Conservation (phyloP, 2,113 vertebrate genomes). For the Silurus meridionalis region DNA sequence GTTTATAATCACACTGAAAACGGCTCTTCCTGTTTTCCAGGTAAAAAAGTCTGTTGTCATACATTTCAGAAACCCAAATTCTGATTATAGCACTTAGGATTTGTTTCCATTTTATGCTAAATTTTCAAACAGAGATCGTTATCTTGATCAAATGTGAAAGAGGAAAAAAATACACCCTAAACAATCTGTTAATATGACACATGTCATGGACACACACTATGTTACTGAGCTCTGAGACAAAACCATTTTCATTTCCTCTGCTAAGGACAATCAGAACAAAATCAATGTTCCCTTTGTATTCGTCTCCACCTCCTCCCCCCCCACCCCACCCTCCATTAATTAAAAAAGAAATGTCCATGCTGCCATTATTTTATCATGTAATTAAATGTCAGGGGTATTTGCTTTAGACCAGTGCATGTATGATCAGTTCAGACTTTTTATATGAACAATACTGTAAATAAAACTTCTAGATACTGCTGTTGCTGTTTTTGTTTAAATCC, state of each 20-base stretch:
- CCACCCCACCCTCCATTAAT: conserved; percentile 27
- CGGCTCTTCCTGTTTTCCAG: neutral
- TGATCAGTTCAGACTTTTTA: conserved; percentile 71
- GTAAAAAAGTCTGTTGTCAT: neutral
- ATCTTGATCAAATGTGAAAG: neutral
- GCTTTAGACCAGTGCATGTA: conserved; percentile 64
- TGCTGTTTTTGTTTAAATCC: neutral
- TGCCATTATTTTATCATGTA: conserved; percentile 44
- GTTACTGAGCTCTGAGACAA: conserved; percentile 45
- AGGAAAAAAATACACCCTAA: neutral
- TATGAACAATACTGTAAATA: conserved; percentile 73
- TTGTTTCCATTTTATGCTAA: neutral
- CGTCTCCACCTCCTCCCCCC: conserved; percentile 12
- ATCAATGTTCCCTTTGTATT: conserved; percentile 47
- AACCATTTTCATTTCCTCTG: conserved; percentile 50
- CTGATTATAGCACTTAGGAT: conserved; percentile 65
- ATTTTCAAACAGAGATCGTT: neutral
- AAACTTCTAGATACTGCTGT: conserved; percentile 58
- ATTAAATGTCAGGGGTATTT: conserved; percentile 33
- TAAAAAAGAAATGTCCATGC: conserved; percentile 46
- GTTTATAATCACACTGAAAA: neutral
- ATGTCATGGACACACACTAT: neutral
- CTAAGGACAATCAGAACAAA: conserved; percentile 67
- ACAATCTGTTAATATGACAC: neutral
- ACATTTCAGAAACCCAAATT: conserved; percentile 53